A percentile compares a stretch with the other conserved stretches of the same genome.
Evolutionary conservation across 2,797 vertebrate species (phyloP).

Genomic region (Carcharodon carcharias): DNA sequence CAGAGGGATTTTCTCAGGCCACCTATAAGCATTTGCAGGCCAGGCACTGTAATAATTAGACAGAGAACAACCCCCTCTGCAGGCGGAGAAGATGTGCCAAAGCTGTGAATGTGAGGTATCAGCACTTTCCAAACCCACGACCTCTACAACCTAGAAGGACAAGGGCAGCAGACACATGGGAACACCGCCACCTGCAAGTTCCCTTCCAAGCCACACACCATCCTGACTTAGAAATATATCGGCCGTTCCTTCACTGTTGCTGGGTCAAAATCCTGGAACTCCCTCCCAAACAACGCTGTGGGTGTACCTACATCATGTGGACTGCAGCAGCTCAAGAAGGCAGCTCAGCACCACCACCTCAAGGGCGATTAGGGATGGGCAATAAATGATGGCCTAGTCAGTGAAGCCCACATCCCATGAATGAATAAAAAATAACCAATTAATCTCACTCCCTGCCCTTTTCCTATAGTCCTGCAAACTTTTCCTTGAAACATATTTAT

Average conservation of each 20-base stretch:
- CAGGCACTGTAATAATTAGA: not conserved
- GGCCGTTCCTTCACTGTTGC: not conserved
- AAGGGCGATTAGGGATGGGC: too few relatives aligned
- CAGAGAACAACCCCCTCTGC: not conserved
- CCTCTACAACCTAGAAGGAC: too few relatives aligned
- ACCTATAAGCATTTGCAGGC: not conserved
- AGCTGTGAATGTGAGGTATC: not conserved
- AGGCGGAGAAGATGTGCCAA: not conserved
- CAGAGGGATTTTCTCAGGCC: not conserved
- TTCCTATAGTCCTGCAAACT: not conserved
- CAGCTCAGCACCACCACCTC: too few relatives aligned
- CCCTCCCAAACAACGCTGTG: not conserved
- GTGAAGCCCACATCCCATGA: too few relatives aligned
- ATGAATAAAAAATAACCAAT: not conserved
- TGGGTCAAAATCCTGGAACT: not conserved
- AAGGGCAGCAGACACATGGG: not conserved
- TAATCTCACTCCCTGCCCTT: not conserved
- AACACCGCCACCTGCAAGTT: not conserved
- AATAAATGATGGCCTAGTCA: too few relatives aligned
- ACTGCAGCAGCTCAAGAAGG: too few relatives aligned
- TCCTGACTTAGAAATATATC: not conserved
- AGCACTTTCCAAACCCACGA: not conserved
- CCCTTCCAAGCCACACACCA: not conserved
- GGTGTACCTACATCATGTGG: too few relatives aligned
- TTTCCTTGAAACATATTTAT: not conserved